Percentiles rank a stretch among this genome's conserved stretches.
Conservation (phyloP, 2,797 vertebrate genomes). For the Lutjanus campechanus region DNA sequence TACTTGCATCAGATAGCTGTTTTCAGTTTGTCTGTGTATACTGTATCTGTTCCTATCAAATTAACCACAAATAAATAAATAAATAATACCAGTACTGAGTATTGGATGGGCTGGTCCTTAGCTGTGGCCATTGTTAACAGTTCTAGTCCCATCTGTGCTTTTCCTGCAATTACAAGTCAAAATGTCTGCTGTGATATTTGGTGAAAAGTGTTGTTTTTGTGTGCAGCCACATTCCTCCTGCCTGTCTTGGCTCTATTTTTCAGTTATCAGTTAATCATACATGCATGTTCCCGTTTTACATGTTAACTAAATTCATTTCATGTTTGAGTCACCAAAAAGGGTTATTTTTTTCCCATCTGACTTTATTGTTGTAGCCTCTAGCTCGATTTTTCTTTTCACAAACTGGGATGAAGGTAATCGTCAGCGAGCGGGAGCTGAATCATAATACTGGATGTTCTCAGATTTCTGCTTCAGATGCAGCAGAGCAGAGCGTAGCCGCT, state of each 20-base stretch:
- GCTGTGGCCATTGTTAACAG: neutral
- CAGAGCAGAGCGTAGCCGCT: constrained; percentile 14
- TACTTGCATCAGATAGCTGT: too few relatives aligned
- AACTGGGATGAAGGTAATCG: neutral
- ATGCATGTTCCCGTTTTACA: neutral
- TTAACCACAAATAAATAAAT: too few relatives aligned
- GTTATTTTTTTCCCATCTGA: neutral
- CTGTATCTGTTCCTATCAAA: too few relatives aligned
- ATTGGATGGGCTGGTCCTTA: too few relatives aligned
- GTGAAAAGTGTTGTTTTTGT: neutral
- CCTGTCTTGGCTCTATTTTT: neutral
- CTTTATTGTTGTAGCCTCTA: neutral
- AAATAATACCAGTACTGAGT: too few relatives aligned
- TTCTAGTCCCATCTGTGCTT: neutral
- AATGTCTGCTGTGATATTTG: neutral
- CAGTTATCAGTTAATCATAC: neutral
- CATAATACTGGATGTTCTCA: constrained; percentile 8
- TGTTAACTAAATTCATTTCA: neutral
- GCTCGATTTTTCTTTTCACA: neutral
- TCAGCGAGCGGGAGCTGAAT: constrained; percentile 27
- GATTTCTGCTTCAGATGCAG: constrained; percentile 48
- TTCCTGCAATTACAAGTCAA: neutral
- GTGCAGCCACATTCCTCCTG: neutral
- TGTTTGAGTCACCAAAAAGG: neutral
- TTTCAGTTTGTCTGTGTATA: too few relatives aligned